Conservation (phyloP, 2,113 vertebrate species). For the Aythya baeri region DNA sequence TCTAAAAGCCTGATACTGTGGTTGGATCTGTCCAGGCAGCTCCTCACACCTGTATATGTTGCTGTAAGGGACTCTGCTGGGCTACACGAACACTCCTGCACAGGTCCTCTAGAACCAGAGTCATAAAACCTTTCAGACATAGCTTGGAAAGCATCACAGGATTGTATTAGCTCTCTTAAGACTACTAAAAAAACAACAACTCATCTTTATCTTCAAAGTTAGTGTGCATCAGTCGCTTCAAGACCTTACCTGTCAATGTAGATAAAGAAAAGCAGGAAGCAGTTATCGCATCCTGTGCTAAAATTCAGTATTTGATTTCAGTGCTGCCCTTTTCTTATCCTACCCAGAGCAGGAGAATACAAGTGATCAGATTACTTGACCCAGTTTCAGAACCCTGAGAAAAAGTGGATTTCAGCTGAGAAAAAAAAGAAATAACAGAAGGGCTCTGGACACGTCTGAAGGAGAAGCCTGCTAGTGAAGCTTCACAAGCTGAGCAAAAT, state of each 20-base stretch:
- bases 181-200: background rate
- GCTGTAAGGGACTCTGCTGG: background rate
- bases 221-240: background rate
- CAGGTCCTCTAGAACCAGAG: background rate
- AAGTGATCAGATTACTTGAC: background rate
- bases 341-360: background rate
- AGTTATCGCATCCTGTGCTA: background rate
- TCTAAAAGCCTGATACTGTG: background rate
- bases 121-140: background rate
- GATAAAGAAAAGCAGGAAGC: background rate
- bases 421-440: background rate
- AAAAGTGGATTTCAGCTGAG: background rate
- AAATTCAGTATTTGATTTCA: background rate
- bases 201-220: background rate
- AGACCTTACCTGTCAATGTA: background rate
- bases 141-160: background rate
- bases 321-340: background rate
- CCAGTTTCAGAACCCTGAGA: background rate
- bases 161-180: background rate
- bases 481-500: background rate
- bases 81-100: background rate
- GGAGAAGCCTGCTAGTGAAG: background rate
- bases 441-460: background rate
- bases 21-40: background rate
- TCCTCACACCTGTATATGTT: background rate